Conservation (phyloP, 2,888 invertebrate species). For the Acrocyrtus sp. region DNA sequence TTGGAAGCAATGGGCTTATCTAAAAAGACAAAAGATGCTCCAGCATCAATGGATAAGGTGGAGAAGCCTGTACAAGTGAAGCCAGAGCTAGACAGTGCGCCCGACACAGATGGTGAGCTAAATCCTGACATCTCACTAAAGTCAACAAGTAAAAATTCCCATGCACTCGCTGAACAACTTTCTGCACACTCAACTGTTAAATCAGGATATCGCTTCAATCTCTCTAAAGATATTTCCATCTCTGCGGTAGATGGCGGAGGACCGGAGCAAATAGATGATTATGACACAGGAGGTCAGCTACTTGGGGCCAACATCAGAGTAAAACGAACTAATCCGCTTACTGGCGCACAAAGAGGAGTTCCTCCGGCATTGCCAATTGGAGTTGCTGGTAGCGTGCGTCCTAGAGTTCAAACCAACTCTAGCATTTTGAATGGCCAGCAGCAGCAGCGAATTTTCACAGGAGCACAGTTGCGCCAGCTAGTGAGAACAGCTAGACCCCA, state of each 20-base stretch:
- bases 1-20: conserved; percentile 43
- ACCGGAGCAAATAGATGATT: conserved; percentile 20
- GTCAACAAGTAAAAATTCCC: conserved; percentile 2
- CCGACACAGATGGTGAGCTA: conserved; percentile 18
- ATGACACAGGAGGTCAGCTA: not conserved
- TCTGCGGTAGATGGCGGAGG: conserved; percentile 59
- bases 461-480: conserved; percentile 42
- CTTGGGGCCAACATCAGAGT: conserved; percentile 10
- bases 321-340: not conserved
- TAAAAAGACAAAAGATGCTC: conserved; percentile 30
- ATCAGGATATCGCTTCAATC: conserved; percentile 61
- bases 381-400: conserved; percentile 20
- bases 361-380: conserved; percentile 36
- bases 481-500: conserved; percentile 45
- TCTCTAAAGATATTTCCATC: conserved; percentile 63
- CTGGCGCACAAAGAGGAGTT: conserved; percentile 7
- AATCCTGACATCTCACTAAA: not conserved
- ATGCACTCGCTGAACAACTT: conserved; percentile 33
- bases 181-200: conserved; percentile 56
- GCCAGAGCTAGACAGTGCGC: conserved; percentile 6
- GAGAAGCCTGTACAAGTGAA: conserved; percentile 9
- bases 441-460: conserved; percentile 23
- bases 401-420: not conserved
- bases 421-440: conserved; percentile 19
- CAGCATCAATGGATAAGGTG: not conserved